Evolutionary conservation across 2,113 vertebrate species (phyloP).

Genomic region (human): DNA sequence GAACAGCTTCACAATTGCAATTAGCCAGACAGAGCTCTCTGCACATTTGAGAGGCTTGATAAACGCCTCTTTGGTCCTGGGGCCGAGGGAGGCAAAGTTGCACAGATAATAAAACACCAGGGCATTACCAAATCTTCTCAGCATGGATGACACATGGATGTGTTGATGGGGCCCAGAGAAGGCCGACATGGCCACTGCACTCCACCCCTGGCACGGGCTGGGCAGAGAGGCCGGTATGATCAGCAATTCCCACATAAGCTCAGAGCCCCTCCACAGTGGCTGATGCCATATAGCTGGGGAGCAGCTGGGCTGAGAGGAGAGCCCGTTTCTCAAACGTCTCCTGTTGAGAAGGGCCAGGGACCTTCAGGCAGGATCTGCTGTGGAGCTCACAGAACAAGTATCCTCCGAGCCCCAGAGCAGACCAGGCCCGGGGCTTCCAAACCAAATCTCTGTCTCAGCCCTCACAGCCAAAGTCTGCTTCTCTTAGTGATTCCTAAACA

Average conservation of each 20-base stretch:
- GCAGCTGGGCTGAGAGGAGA: not conserved
- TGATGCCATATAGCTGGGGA: not conserved
- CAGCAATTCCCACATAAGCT: not conserved
- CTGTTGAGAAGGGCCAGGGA: not conserved
- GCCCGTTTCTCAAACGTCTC: not conserved
- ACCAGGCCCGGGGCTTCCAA: not conserved
- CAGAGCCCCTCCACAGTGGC: fast-evolving
- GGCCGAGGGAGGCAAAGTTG: not conserved
- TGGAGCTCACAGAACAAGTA: not conserved
- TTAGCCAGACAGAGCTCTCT: not conserved
- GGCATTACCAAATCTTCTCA: not conserved
- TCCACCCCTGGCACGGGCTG: fast-evolving
- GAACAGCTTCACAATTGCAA: not conserved
- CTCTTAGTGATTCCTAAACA: not conserved
- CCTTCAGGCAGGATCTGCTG: not conserved
- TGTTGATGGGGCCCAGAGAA: fast-evolving
- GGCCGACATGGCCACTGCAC: not conserved
- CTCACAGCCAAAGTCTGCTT: no score
- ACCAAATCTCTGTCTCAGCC: not conserved
- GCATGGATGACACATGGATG: not conserved
- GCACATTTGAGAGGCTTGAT: not conserved
- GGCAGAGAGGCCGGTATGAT: no score
- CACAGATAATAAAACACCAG: not conserved
- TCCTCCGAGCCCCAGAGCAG: not conserved
- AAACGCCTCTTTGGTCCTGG: not conserved